Conservation (phyloP, 2,888 invertebrate genomes). For the Mythimna pallens region DNA sequence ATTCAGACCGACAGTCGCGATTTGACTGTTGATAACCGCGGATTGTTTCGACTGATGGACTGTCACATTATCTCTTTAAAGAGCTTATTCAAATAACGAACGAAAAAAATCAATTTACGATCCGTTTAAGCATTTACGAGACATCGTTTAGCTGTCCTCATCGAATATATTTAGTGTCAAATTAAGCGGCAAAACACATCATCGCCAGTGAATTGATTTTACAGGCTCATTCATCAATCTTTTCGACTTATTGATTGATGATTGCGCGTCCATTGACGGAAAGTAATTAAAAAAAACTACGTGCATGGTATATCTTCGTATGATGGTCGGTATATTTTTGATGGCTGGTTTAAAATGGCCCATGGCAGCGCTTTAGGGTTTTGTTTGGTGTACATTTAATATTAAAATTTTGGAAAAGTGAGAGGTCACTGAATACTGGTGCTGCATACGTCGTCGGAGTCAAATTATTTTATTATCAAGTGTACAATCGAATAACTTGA, state of each 20-base stretch:
- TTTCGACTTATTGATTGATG: constrained; percentile 88
- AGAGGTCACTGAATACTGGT: constrained; percentile 71
- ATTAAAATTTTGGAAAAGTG: constrained; percentile 24
- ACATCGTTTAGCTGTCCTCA: constrained; percentile 63
- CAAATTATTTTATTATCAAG: constrained; percentile 83
- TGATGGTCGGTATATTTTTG: constrained; percentile 61
- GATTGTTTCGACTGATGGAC: constrained; percentile 86
- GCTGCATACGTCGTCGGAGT: constrained; percentile 64
- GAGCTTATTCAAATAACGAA: constrained; percentile 66
- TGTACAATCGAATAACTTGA: constrained; percentile 75
- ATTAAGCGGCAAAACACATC: constrained; percentile 86
- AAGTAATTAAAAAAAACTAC: constrained; percentile 86
- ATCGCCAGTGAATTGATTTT: constrained; percentile 86
- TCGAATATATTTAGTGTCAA: constrained; percentile 86
- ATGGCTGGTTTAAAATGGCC: constrained; percentile 67
- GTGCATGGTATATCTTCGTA: constrained; percentile 75
- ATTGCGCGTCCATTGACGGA: constrained; percentile 82
- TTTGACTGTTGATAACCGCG: constrained; percentile 84
- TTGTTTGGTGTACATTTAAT: constrained; percentile 28
- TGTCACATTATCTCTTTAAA: constrained; percentile 81
- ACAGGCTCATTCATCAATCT: constrained; percentile 86
- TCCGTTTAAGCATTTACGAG: constrained; percentile 59
- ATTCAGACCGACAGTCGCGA: constrained; percentile 79
- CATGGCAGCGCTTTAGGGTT: constrained; percentile 44
- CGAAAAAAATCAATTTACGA: constrained; percentile 60